Evolutionary conservation across 2,113 vertebrate species (phyloP), one percentile per base, ranked within the genome.

Genomic region (Pteronura brasiliensis): DNA sequence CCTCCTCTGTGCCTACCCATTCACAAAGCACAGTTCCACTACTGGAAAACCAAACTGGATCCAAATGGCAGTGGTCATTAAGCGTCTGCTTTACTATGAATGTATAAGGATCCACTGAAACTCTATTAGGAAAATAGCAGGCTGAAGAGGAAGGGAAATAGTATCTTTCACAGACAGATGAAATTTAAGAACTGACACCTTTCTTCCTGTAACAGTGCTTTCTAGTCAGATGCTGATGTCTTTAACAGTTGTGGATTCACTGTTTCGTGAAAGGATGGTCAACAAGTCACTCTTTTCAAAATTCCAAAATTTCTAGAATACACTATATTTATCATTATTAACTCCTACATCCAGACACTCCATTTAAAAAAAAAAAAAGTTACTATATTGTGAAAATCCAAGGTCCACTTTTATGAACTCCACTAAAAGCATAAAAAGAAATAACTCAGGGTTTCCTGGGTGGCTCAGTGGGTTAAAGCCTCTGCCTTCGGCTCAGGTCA

Each of bases 321-420:
- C 1, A 34, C 49, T 20, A 18, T 44, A 55, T 88, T 67, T 80
- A 74, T 72, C 29, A 55, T n/a, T 4, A 79, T 42, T 47, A 81
- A 59, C 47, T 84, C 65, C 31, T 77, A n/a, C 18, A 77, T 52
- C 4, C 20, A 71, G 72, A 85, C 4, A 15, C 7, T 9, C 17
- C 4, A 5, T 27, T 6, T 39, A 44, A 72, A n/a, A 74, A 57
- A 57, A 72, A 72, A 25, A 25, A 31, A 31, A 23, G 71, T 63
- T 97, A 90, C 92, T 42, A 74, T 84, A 88, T 63, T 95, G 49
- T 92, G 65, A 95, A 98, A 96, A 96, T 76, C 88, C 81, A 96
- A 42, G 5, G 74, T 71, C 36, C 81, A 31, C 23, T 91, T 57
- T 92, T 44, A 65, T 44, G 25, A 55, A 57, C 34, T 67, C 59